These are phyloP conservation scores for Xenopus laevis DNA, from an alignment of 2,113 vertebrate genomes.

Conservation along the genomic window DNA sequence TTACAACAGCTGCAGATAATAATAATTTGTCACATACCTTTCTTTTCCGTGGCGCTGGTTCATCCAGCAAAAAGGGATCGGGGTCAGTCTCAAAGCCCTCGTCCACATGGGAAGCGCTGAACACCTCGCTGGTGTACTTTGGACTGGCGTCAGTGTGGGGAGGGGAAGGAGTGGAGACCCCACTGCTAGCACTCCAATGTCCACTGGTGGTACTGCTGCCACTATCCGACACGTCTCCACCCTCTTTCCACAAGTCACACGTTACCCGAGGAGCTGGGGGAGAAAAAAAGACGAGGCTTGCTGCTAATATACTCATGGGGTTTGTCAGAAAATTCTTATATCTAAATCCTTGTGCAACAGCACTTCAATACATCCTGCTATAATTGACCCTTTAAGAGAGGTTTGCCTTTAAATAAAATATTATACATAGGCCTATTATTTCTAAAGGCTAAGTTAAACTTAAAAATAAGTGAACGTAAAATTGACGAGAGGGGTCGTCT, in stretches of 20 bases:
- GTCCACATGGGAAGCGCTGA: conserved; percentile 64
- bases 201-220: conserved; percentile 90
- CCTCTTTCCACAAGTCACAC: conserved; percentile 66
- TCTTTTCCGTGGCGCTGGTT: conserved; percentile 75
- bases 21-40: conserved; percentile 63
- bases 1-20: no score
- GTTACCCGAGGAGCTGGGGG: conserved; percentile 51
- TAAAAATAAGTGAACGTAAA: no score
- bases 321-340: no score
- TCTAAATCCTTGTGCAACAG: no score
- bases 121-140: conserved; percentile 58
- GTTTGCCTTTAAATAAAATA: no score
- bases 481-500: no score
- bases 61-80: conserved; percentile 75
- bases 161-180: conserved; percentile 77
- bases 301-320: no score
- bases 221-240: conserved; percentile 70
- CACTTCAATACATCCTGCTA: no score
- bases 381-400: no score
- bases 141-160: conserved; percentile 76
- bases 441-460: no score
- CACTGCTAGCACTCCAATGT: conserved; percentile 84
- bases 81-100: conserved; percentile 78
- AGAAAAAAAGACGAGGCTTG: no score
- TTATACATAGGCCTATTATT: no score